Percentiles rank a stretch among this genome's conserved stretches.
phyloP scores from a whole-genome alignment of 2,797 vertebrate genomes.

The Leuciscus waleckii region DNA sequence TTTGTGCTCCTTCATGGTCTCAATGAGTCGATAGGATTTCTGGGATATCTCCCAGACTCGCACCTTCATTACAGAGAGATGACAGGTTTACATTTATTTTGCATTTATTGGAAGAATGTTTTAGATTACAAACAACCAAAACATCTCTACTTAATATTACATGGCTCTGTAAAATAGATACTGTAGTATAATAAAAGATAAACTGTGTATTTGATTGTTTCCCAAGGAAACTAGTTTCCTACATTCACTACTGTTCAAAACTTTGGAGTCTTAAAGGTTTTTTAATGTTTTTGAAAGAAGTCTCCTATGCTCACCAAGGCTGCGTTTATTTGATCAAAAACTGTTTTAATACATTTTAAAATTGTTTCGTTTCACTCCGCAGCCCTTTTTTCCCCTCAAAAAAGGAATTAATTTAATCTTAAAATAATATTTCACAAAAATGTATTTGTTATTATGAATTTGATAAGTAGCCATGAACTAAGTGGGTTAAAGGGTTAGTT shows the following conservation, averaged over 20 bases:
- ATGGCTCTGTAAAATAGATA: not conserved
- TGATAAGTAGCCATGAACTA: not conserved
- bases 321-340: no score
- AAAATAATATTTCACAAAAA: not conserved
- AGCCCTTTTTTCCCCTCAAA: not conserved
- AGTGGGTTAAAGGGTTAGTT: no score
- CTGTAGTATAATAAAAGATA: not conserved
- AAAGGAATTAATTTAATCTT: no score
- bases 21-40: slow-evolving; percentile 74
- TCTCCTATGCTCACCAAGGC: no score
- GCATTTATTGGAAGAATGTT: not conserved
- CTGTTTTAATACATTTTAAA: no score
- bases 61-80: slow-evolving; percentile 72
- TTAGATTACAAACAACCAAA: not conserved
- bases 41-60: slow-evolving; percentile 83
- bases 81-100: slow-evolving; percentile 9
- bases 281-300: no score
- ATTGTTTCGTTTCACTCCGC: not conserved
- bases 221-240: not conserved
- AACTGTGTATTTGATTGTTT: not conserved
- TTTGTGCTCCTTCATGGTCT: slow-evolving; percentile 85
- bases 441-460: not conserved
- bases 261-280: not conserved
- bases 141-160: not conserved
- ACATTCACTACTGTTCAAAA: not conserved